Evolutionary conservation across 2,113 vertebrate species (phyloP).

Genomic region (Stictonetta naevosa): DNA sequence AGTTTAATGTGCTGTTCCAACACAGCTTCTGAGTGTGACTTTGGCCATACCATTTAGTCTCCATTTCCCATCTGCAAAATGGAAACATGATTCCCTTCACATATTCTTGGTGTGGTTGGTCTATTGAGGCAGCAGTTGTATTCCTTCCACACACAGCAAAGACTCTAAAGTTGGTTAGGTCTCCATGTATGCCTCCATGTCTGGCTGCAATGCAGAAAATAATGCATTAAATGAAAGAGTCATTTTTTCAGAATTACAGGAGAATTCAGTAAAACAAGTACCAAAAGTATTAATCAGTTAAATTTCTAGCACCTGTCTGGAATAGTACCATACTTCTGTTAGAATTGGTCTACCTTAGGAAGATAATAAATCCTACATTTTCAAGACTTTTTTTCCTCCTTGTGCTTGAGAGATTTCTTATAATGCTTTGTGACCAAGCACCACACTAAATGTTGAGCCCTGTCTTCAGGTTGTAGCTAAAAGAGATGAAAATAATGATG

Average conservation of each 20-base stretch:
- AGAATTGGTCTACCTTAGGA: slow-evolving; percentile 46
- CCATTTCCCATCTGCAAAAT: background rate
- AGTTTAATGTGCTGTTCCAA: background rate
- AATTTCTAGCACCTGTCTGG: background rate
- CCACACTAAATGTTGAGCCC: background rate
- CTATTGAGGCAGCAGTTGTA: background rate
- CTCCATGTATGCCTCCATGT: background rate
- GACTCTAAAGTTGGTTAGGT: background rate
- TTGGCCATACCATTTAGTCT: background rate
- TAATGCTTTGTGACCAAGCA: background rate
- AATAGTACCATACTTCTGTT: background rate
- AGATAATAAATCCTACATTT: slow-evolving; percentile 65
- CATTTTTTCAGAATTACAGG: background rate
- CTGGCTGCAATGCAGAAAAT: background rate
- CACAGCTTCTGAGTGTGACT: fast-evolving
- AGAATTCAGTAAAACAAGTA: slow-evolving; percentile 38
- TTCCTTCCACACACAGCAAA: background rate
- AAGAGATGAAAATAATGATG: slow-evolving; percentile 28
- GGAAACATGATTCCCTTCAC: background rate
- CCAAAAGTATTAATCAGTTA: slow-evolving; percentile 16
- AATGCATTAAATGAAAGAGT: background rate
- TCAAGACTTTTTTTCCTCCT: background rate
- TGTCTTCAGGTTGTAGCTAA: slow-evolving; percentile 1
- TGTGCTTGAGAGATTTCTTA: background rate
- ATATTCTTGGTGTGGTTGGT: background rate